These are phyloP conservation scores for Cydia splendana DNA, from an alignment of 1,140 invertebrate species.

Conservation along the genomic window DNA sequence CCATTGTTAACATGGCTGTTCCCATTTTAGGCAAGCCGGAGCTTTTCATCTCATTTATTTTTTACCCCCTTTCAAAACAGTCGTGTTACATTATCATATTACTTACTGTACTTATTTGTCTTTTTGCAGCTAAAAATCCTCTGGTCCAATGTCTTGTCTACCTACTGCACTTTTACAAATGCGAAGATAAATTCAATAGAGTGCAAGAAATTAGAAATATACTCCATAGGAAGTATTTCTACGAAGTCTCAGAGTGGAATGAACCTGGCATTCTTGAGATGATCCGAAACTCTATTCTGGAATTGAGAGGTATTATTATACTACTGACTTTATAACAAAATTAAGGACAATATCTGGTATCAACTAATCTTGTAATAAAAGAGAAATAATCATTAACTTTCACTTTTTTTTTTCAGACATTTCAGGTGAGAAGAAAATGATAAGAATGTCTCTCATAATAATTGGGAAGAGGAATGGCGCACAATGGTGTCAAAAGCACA, in stretches of 20 bases:
- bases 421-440: constrained; percentile 59
- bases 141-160: constrained; percentile 70
- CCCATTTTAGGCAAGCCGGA: too few relatives aligned
- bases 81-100: too few relatives aligned
- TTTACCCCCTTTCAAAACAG: too few relatives aligned
- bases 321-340: neutral
- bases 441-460: constrained; percentile 64
- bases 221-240: constrained; percentile 66
- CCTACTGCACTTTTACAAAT: constrained; percentile 72
- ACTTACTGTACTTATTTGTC: constrained; percentile 9
- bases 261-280: constrained; percentile 71
- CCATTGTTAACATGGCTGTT: too few relatives aligned
- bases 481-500: constrained; percentile 69
- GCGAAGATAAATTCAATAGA: constrained; percentile 65
- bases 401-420: constrained; percentile 56
- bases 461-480: constrained; percentile 69
- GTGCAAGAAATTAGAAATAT: constrained; percentile 63
- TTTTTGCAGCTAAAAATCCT: constrained; percentile 69
- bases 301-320: constrained; percentile 53
- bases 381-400: too few relatives aligned
- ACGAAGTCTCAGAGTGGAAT: constrained; percentile 68
- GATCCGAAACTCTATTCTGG: constrained; percentile 57
- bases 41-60: too few relatives aligned
- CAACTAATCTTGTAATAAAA: too few relatives aligned
- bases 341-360: too few relatives aligned